Conservation (phyloP, 2,797 vertebrate genomes). For the Mormyrops attenuatus region DNA sequence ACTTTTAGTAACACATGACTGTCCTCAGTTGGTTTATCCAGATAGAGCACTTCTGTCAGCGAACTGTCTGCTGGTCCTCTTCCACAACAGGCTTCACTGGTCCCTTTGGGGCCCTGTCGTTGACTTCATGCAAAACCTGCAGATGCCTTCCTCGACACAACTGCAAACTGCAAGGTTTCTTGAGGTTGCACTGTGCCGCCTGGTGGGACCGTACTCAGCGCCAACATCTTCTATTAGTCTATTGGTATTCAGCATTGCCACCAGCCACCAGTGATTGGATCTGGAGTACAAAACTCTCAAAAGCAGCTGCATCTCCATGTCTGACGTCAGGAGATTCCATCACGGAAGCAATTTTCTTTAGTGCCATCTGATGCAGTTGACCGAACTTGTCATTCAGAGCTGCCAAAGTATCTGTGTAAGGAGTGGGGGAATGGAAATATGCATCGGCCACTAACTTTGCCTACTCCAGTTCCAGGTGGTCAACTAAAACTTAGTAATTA, state of each 20-base stretch:
- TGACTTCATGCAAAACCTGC: not conserved
- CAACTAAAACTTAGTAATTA: too few species aligned
- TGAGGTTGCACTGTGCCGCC: not conserved
- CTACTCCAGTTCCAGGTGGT: too few species aligned
- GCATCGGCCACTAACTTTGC: too few species aligned
- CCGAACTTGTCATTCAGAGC: too few species aligned
- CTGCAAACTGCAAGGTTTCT: not conserved
- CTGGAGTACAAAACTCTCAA: not conserved
- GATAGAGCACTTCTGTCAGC: not conserved
- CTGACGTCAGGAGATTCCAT: too few species aligned
- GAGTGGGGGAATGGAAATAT: too few species aligned
- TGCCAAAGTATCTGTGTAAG: too few species aligned
- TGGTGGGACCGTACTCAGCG: not conserved
- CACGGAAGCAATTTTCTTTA: too few species aligned
- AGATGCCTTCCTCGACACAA: not conserved
- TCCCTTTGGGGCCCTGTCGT: not conserved
- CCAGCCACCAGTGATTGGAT: not conserved
- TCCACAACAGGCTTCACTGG: not conserved
- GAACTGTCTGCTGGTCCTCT: not conserved
- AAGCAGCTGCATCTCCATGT: not conserved
- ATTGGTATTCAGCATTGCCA: not conserved
- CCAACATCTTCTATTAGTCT: not conserved
- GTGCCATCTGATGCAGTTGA: too few species aligned
- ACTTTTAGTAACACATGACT: not conserved
- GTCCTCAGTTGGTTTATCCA: not conserved